Evolutionary conservation across 2,888 invertebrate genomes (phyloP).

Genomic region (Mechanitis messenoides): DNA sequence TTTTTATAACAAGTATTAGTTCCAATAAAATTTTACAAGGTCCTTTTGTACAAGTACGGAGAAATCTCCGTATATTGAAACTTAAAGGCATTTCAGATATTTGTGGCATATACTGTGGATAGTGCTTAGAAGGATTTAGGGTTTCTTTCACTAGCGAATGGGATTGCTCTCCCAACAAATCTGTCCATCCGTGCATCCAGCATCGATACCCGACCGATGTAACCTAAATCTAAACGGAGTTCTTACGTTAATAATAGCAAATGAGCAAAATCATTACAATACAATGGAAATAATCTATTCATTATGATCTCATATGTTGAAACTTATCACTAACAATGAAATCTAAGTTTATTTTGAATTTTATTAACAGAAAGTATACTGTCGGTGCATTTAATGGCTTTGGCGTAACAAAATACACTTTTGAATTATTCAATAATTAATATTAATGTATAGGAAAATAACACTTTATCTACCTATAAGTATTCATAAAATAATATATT

Average conservation of each 20-base stretch:
- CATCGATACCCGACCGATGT: constrained; percentile 44
- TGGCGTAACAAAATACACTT: constrained; percentile 5
- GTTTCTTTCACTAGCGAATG: constrained; percentile 38
- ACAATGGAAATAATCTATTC: constrained; percentile 5
- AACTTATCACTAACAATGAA: not conserved
- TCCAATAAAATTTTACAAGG: constrained; percentile 74
- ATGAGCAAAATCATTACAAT: constrained; percentile 5
- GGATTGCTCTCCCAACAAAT: constrained; percentile 35
- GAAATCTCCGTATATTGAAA: constrained; percentile 56
- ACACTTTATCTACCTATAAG: not conserved
- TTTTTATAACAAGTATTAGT: constrained; percentile 74
- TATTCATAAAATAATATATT: not conserved
- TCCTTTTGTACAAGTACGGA: constrained; percentile 71
- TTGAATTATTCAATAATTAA: not conserved
- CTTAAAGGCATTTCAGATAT: constrained; percentile 55
- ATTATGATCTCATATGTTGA: constrained; percentile 1
- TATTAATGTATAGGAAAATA: constrained; percentile 2
- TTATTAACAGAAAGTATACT: not conserved
- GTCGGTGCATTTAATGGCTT: not conserved
- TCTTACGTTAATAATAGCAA: not conserved
- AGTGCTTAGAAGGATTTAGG: constrained; percentile 49
- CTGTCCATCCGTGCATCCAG: constrained; percentile 61
- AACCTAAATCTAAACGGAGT: constrained; percentile 14
- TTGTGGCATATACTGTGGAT: constrained; percentile 48
- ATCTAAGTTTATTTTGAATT: too few relatives aligned